phyloP scores from a whole-genome alignment of 2,797 vertebrate species.

The Sebastes iracundus region DNA sequence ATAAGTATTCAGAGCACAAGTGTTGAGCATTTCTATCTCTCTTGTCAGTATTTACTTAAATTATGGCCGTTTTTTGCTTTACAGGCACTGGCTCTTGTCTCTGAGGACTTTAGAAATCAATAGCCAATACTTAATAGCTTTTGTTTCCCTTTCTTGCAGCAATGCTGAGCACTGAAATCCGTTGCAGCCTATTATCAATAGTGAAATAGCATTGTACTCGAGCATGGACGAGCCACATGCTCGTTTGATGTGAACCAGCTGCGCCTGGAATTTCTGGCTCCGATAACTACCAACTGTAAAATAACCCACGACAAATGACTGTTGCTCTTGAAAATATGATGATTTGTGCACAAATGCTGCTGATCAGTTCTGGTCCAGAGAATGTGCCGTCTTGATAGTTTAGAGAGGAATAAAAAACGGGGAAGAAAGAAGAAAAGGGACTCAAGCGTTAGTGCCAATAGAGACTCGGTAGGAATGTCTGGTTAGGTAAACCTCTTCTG shows the following conservation, averaged over 20 bases:
- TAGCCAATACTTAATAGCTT: not conserved
- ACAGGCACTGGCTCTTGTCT: not conserved
- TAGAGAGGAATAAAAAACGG: not conserved
- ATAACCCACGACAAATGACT: not conserved
- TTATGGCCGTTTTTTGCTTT: not conserved
- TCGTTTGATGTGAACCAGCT: constrained; percentile 46
- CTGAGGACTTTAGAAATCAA: not conserved
- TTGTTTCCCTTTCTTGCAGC: not conserved
- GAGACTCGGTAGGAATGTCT: constrained; percentile 10
- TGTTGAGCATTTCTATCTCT: not conserved
- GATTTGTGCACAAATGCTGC: not conserved
- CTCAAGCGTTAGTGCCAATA: not conserved
- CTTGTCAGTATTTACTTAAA: not conserved
- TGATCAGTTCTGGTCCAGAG: not conserved
- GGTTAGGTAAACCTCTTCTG: not conserved
- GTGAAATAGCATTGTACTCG: not conserved
- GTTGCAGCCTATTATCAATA: not conserved
- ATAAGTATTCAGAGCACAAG: not conserved
- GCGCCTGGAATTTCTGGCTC: constrained; percentile 24
- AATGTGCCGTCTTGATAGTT: not conserved
- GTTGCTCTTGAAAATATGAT: not conserved
- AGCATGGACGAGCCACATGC: not conserved
- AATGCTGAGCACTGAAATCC: not conserved
- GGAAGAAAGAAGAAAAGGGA: not conserved
- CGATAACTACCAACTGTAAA: not conserved